These are phyloP conservation scores for Pseudachorutes palmiensis DNA, from an alignment of 1,140 invertebrate species.

Conservation along the genomic window DNA sequence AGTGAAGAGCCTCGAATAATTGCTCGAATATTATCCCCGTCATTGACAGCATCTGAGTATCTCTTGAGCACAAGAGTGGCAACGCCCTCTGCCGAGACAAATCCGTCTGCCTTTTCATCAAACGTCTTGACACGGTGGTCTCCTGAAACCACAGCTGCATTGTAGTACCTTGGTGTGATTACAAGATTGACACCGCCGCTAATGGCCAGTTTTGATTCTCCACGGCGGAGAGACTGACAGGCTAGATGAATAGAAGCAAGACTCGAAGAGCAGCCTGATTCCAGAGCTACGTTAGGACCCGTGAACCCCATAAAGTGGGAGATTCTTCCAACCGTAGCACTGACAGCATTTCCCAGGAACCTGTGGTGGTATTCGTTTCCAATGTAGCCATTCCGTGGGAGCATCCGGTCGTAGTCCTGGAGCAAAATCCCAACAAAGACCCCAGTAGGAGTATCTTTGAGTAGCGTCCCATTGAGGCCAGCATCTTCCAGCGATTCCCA, in stretches of 20 bases:
- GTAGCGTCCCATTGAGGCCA: constrained; percentile 40
- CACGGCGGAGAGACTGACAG: constrained; percentile 3
- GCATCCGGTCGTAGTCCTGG: background rate
- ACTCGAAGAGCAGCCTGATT: constrained; percentile 14
- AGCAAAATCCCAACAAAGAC: constrained; percentile 47
- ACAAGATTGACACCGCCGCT: constrained; percentile 17
- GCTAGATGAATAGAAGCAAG: constrained; percentile 15
- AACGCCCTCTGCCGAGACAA: constrained; percentile 17
- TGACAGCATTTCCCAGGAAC: constrained; percentile 18
- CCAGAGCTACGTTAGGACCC: constrained; percentile 15
- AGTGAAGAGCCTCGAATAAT: constrained; percentile 17
- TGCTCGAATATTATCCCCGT: constrained; percentile 19
- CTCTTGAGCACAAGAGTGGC: constrained; percentile 16
- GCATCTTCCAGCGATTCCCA: constrained; percentile 56
- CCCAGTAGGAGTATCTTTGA: constrained; percentile 46
- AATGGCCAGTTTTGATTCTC: constrained; percentile 7
- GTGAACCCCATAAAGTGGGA: constrained; percentile 6
- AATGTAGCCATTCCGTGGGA: background rate
- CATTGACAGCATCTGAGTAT: constrained; percentile 11
- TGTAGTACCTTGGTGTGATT: background rate
- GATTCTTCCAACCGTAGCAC: background rate
- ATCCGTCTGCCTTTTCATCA: constrained; percentile 18
- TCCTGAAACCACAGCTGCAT: background rate
- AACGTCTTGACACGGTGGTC: constrained; percentile 15
- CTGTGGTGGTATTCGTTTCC: constrained; percentile 7